Base-by-base conservation (phyloP, 2,888 invertebrate genomes). In the Spodoptera littoralis region DNA sequence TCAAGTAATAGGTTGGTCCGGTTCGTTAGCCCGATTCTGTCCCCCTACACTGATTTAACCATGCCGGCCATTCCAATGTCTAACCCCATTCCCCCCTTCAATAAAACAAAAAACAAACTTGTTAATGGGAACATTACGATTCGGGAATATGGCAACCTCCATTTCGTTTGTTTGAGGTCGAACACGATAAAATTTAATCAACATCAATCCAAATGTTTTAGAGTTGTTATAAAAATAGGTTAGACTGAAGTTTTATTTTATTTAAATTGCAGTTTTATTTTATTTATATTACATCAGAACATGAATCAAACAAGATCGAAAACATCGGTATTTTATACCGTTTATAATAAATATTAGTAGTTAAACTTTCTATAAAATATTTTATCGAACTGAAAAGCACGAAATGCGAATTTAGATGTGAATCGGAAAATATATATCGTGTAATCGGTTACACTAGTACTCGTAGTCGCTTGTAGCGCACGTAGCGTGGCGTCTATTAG, bases 1-100 rank as follows among this genome's bases (percentile, higher is more conserved):
- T 66, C 63, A 79, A 82, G 86, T 84, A 84, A 84, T 84, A 77
- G 82, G 77, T 77, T 79, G 74, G 73, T 79, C 74, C 81, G 84
- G 84, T 85, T 86, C 85, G 86, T 85, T 86, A 86, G 81, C 69
- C 76, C 79, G 70, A 65, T 77, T 80, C 79, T 70, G 70, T 72
- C 66, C 70, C 70, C 74, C 71, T 63, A 60, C 65, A 78, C 75
- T 73, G 76, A 76, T 81, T 72, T 75, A 70, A 67, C 49, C 66
- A 51, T 60, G 49, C 70, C 70, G 56, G 51, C 61, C 70, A 58
- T 53, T 60, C 50, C 42, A 66, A 72, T 66, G 62, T 68, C 65
- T 71, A 63, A 70, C 70, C 73, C 67, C 70, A 60, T 69, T 58
- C 73, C 57, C 64, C 47, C 66, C 61, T 27, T 36, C 44, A 50